Evolutionary conservation across 2,113 vertebrate genomes (phyloP), one percentile per base, ranked within the genome.

Genomic region (Trichechus manatus): DNA sequence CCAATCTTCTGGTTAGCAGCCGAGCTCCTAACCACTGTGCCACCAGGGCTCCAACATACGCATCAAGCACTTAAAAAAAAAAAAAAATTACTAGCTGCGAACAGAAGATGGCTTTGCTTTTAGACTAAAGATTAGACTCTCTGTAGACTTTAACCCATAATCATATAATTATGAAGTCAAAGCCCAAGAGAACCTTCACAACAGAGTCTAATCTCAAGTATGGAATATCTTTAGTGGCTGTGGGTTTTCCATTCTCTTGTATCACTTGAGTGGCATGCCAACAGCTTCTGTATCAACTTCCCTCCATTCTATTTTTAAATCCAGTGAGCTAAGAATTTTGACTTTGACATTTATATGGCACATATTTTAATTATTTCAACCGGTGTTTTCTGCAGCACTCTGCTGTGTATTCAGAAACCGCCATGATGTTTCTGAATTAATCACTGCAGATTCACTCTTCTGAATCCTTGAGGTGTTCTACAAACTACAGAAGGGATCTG

Each of bases 291-390:
- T 64, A 47, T 68, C 85, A 39, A 7, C 82, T 81, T 85, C 31
- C 33, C 66, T 86, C 63, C n/a, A 22, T 42, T 61, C 80, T 92
- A 50, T 89, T 93, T 97, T 91, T 90, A 97, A 96, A 92, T 47
- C 77, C 59, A 47, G 68, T 7, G 80, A 93, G n/a, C 74, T 29
- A 39, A 84, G 84, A 74, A 96, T 59, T 47, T 79, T 53, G 87
- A 74, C 50, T 91, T 86, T 79, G 44, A 82, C 78, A 53, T 10
- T 22, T 23, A 36, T 94, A 92, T 61, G 90, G 36, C 83, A 91
- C 56, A 39, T 50, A 33, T 70, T 77, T 75, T 66, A 20, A 68
- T 63, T 63, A 33, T 50, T 80, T 92, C 42, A 86, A 11, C 39
- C 33, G 77, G 59, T 29, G 42, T 53, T 83, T 72, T 70, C 47